Base-by-base conservation (phyloP, 2,797 vertebrate genomes). In the Sebastes oblongus region DNA sequence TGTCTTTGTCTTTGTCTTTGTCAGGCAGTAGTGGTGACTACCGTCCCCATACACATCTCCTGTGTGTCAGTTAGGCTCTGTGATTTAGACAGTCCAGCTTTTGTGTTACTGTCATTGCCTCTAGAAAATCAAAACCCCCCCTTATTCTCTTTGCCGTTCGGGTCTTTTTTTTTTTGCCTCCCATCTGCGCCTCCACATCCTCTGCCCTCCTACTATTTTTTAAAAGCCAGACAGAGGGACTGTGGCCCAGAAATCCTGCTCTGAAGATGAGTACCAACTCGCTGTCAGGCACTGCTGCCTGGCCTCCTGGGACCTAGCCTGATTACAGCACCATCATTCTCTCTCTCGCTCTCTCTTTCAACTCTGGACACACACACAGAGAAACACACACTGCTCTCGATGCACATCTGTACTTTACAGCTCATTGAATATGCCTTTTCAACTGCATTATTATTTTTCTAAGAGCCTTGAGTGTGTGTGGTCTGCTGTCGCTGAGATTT, bases 291-390 rank as follows among this genome's bases (percentile, higher is more conserved):
- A 68, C 83, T 82, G 75, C 84, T 87, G 88, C 83, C 86, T 56
- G 76, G 75, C 85, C 94, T 82, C 88, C 55, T 36, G 94, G 90
- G 94, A 93, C 75, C 82, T 93, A 93, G 92, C 93, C 92, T 93
- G 93, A 92, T 92, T 94, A 93, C 81, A 88, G 87, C 84, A 25
- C 78, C 83, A 89, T 84, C 85, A 83, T 82, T 91, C 67, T 70
- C 67, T 69, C 62, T n/a, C 46, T 46, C 46, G 18, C 90, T 89
- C 90, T 85, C 64, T 46, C 64, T 66, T 27, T 25, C 3, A 22
- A 39, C 36, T 66, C 36, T 16, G 8, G 22, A 66, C 64, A 39
- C 61, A 39, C 74, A 72, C 71, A 68, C 55, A 74, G 8, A 71
- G 24, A 64, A 56, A 32, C 30, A 64, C 75, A 80, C 76, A 67